Evolutionary conservation across 2,113 vertebrate genomes (phyloP), one percentile per base, ranked within the genome.

Genomic region (Dromaius novaehollandiae): DNA sequence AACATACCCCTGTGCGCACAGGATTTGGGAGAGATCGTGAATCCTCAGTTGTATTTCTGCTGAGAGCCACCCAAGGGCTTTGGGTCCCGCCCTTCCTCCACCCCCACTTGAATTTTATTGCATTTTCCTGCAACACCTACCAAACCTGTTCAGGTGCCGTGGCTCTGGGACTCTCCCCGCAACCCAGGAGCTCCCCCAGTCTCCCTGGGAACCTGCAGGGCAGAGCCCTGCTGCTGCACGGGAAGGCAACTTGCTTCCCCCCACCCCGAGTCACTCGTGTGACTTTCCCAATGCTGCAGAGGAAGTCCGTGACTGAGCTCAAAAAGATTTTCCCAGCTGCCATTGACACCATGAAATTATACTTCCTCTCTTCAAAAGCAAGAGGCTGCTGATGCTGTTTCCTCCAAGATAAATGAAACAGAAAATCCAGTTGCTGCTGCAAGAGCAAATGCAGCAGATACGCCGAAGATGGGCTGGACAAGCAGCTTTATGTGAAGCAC

Each of bases 11-110:
- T 24, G 44, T 10, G 44, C 46, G 7, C 10, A 20, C 68, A 38
- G 64, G 24, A 83, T 44, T 21, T 0, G 0, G n/a, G 30, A 0
- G 0, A 86, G 61, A 50, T 0, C 1, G 70, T 0, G 0, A 70
- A 85, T 19, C 53, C 60, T 32, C 70, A 78, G 50, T 56, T 7
- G 1, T 0, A 0, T 0, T 8, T 30, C n/a, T 3, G 1, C 0
- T 0, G 68, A 89, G 69, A 89, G 56, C 46, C 22, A 25, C 46
- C 34, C 16, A 9, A 70, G 89, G 26, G 46, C 40, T 82, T 38
- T 0, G 3, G 65, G 46, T 89, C 34, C 51, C 32, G 79, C 38
- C 30, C 79, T 88, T 86, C 79, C 82, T 89, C 51, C 75, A 69
- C 8, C 32, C 7, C 48, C 8, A 30, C 56, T 38, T 56, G 82